Evolutionary conservation across 2,797 vertebrate genomes (phyloP), one percentile per base, ranked within the genome.

Genomic region (Cyclopterus lumpus): DNA sequence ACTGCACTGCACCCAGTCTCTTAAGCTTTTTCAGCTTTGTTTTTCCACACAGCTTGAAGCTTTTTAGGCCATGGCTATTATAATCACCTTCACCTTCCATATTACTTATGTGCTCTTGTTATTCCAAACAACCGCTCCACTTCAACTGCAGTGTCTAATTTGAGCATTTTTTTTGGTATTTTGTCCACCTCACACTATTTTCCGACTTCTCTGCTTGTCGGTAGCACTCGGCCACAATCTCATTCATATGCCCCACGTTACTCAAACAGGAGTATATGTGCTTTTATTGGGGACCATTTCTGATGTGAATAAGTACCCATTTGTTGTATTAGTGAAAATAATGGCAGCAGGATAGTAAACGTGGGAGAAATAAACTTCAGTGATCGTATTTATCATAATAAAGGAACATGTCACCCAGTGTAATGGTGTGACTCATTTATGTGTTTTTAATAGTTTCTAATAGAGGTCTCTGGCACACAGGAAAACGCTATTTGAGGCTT

Each of bases 1-100:
- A 83, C 70, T 82, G 79, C 69, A 30, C 73, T 82, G 77, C 82
- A 62, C 58, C 67, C 70, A 69, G 44, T 80, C 73, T 83, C 67
- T 88, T 80, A 71, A 82, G 81, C 53, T 78, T 80, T 73, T 67
- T 75, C 55, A 53, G 67, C 36, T 72, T 80, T 80, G 58, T 73
- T 68, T 79, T 83, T 68, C 64, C 60, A 32, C 60, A 55, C 75
- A 71, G 63, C 54, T 5, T 81, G 48, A 82, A 60, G 73, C 51
- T 80, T 84, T 75, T 81, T 42, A 64, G 60, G 61, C 62, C 26
- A 46, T 22, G 20, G 73, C 67, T 79, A 58, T 83, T 68, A 59
- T 48, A 78, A 75, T 77, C 40, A 62, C 62, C 59, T 77, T 81
- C 65, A 64, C 51, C 77, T 64, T 75, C 34, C 48, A 61, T n/a